These are phyloP conservation scores for Eulemur coronatus DNA, from an alignment of 2,797 vertebrate species.

Conservation along the genomic window DNA sequence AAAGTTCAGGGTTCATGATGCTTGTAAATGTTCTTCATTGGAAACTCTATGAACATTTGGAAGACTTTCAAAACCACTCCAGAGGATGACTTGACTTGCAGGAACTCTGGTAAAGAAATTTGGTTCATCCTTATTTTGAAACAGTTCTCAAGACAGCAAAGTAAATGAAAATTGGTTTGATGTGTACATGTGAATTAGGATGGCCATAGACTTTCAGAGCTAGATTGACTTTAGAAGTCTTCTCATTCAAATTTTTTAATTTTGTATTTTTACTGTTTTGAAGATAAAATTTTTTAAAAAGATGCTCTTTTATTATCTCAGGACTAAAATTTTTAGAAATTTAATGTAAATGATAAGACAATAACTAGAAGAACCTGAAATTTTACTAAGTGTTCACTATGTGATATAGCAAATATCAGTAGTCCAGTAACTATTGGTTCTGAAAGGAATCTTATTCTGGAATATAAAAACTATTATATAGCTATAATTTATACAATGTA, in stretches of 20 bases:
- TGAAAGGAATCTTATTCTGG: neutral
- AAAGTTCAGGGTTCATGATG: neutral
- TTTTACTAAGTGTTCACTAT: neutral
- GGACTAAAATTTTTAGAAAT: neutral
- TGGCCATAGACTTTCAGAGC: neutral
- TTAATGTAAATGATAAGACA: neutral
- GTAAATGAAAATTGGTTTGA: neutral
- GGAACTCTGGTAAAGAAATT: neutral
- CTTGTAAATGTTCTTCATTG: neutral
- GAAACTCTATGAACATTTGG: neutral
- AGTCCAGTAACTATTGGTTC: neutral
- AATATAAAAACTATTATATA: neutral
- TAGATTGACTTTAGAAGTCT: neutral
- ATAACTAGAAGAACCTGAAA: neutral
- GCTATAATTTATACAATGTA: neutral
- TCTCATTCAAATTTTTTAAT: neutral
- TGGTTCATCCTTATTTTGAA: neutral
- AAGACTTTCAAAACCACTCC: neutral
- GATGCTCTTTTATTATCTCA: neutral
- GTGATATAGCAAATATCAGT: neutral
- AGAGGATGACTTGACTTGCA: neutral
- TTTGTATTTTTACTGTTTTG: neutral
- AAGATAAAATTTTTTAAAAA: neutral
- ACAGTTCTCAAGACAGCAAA: neutral
- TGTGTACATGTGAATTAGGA: neutral